phyloP scores from a whole-genome alignment of 2,113 vertebrate genomes.

The Prunella fulvescens region DNA sequence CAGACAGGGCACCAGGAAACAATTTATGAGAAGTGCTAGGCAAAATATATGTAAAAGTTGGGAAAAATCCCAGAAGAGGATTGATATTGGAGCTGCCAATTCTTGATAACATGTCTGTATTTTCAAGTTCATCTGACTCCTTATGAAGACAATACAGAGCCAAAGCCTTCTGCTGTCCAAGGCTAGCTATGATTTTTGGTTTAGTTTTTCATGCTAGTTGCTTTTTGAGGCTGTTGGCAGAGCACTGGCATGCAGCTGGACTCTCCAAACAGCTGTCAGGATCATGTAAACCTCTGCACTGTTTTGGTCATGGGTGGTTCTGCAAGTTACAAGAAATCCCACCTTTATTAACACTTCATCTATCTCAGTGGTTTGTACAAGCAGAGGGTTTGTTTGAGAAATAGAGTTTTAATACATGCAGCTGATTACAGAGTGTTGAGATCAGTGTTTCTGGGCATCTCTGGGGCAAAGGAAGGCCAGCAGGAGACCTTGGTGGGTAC shows the following conservation, averaged over 20 bases:
- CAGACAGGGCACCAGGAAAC: not conserved
- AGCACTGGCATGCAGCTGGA: not conserved
- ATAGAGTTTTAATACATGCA: not conserved
- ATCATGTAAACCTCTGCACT: not conserved
- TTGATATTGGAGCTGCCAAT: not conserved
- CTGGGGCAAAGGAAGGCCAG: not conserved
- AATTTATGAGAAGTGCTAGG: not conserved
- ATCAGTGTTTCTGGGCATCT: not conserved
- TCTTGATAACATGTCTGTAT: not conserved
- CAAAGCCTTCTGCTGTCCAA: not conserved
- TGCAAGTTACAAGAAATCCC: not conserved
- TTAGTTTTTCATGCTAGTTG: not conserved
- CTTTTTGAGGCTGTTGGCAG: not conserved
- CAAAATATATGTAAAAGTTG: not conserved
- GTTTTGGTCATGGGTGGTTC: not conserved
- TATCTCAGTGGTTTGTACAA: not conserved
- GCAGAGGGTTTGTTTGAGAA: not conserved
- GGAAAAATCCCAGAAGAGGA: not conserved
- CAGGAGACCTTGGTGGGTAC: not conserved
- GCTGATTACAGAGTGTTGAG: not conserved
- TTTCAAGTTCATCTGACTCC: not conserved
- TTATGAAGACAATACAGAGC: not conserved
- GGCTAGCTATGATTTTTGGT: not conserved
- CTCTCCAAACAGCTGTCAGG: not conserved
- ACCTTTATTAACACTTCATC: not conserved